Base-by-base conservation (phyloP, 2,113 vertebrate genomes). In the Gymnogyps californianus region DNA sequence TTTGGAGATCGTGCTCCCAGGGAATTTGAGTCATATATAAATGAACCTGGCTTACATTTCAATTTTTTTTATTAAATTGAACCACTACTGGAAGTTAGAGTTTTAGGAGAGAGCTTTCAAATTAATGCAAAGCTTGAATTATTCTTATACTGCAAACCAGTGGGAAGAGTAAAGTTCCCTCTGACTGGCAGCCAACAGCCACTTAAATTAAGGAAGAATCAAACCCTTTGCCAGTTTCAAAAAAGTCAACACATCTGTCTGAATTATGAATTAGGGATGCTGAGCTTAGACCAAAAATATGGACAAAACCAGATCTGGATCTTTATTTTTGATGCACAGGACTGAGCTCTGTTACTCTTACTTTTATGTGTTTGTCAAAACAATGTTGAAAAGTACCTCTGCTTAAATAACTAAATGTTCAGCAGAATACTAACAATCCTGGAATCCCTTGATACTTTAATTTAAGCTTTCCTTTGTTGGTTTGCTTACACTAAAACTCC, bases 121-220 rank as follows among this genome's bases (percentile, higher is more conserved):
- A 86, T 87, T 88, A 87, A 94, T 85, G 78, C 70, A 83, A 77
- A 93, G 11, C 49, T 85, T 91, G 78, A 95, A 51, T 71, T 83
- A 75, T 55, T 93, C 47, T 84, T 75, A 24, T 51, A 36, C 58
- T 74, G 78, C 70, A 91, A 78, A 85, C 46, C 57, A 93, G 62
- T 22, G 58, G 26, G 66, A 94, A 90, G 62, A 93, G 36, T 42
- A 86, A 90, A 94, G 54, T 66, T 80, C 42, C 31, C 26, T 62
- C 71, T 95, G 89, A 93, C 70, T 71, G 66, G 87, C 93, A 96
- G 91, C 95, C 96, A 97, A 66, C n/a, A 96, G 46, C 58, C 82
- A 94, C 94, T 97, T 95, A 94, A 95, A 95, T 94, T 94, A 93
- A 93, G 81, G 75, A 91, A 72, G 46, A 91, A 38, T 85, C 83